These are phyloP conservation scores for Acleris cristana DNA, from an alignment of 2,888 invertebrate species.

Conservation along the genomic window DNA sequence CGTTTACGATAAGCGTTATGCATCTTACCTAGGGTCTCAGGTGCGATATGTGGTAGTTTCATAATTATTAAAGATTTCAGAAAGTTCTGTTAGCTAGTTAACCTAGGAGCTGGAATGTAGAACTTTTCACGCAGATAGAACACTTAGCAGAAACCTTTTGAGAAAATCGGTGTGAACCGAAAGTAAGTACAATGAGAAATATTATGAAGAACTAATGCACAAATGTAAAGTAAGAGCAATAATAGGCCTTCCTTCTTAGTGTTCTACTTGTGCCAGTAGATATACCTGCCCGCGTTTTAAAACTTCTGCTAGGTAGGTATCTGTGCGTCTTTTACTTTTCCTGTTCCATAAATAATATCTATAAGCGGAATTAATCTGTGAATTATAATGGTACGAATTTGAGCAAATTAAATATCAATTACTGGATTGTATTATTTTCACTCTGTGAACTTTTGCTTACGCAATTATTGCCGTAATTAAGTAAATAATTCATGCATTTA, in stretches of 20 bases:
- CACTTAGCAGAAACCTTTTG: too few species aligned
- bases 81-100: conserved; percentile 24
- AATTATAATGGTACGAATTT: background rate
- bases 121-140: conserved; percentile 47
- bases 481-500: conserved; percentile 15
- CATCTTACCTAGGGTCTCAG: background rate
- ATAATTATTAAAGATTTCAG: conserved; percentile 21
- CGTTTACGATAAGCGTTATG: too few species aligned
- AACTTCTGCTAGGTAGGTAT: too few species aligned
- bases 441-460: background rate
- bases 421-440: conserved; percentile 1
- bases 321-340: too few species aligned
- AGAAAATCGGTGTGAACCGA: too few species aligned
- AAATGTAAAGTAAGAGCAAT: too few species aligned
- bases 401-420: conserved; percentile 31
- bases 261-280: too few species aligned
- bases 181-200: conserved; percentile 1
- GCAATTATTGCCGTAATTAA: background rate
- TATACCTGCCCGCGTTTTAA: too few species aligned
- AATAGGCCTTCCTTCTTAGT: too few species aligned
- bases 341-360: too few species aligned
- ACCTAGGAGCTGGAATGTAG: conserved; percentile 60
- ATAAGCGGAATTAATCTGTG: too few species aligned
- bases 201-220: background rate
- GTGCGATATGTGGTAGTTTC: conserved; percentile 40